phyloP scores from a whole-genome alignment of 2,113 vertebrate species.

The Oncorhynchus clarkii region DNA sequence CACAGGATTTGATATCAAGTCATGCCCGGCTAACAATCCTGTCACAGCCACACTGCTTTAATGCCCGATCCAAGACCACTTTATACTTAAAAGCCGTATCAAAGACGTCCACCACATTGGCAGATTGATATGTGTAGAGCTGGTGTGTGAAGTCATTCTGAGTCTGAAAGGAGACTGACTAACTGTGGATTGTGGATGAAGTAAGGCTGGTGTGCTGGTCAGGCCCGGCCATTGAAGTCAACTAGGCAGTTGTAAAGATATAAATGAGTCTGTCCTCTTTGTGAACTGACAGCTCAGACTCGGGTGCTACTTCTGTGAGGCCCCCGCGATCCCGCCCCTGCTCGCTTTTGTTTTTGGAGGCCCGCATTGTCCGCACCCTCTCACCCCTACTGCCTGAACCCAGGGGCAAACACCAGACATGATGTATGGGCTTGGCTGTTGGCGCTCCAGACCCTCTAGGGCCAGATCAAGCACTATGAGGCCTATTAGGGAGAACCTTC shows the following conservation, averaged over 20 bases:
- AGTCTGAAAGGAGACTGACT: conserved; percentile 20
- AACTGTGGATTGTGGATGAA: neutral
- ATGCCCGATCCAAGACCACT: conserved; percentile 53
- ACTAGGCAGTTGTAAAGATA: conserved; percentile 64
- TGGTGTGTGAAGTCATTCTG: conserved; percentile 35
- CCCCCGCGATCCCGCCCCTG: conserved; percentile 55
- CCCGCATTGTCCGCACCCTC: conserved; percentile 6
- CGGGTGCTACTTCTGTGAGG: conserved; percentile 69
- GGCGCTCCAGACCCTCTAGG: conserved; percentile 27
- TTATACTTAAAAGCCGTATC: conserved; percentile 42
- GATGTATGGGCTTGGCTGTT: conserved; percentile 63
- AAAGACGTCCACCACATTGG: conserved; percentile 49
- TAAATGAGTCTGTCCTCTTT: conserved; percentile 70
- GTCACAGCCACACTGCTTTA: conserved; percentile 55
- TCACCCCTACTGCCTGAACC: conserved; percentile 26
- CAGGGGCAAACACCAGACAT: conserved; percentile 64
- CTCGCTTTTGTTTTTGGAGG: conserved; percentile 51
- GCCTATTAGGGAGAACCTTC: conserved; percentile 38
- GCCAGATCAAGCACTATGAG: conserved; percentile 42
- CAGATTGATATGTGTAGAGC: conserved; percentile 37
- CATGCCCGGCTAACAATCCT: conserved; percentile 64
- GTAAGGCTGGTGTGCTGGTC: conserved; percentile 3
- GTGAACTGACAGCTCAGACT: conserved; percentile 63
- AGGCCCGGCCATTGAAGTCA: conserved; percentile 34
- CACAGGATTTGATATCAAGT: conserved; percentile 70